Percentiles rank a stretch among this genome's conserved stretches.
Conservation (phyloP, 2,797 vertebrate genomes). For the Philypnodon macrostomus region DNA sequence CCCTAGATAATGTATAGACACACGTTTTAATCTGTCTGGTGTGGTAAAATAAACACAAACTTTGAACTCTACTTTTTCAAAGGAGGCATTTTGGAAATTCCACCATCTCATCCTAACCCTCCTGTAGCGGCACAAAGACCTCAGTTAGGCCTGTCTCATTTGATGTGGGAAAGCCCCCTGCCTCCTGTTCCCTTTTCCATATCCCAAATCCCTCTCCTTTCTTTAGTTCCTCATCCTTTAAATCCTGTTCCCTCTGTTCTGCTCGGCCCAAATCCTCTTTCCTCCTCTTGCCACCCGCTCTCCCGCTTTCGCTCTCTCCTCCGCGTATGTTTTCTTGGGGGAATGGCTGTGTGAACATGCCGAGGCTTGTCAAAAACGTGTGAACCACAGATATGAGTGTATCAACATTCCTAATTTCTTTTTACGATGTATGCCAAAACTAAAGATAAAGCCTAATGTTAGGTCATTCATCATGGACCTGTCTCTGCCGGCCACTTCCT, state of each 20-base stretch:
- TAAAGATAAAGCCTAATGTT: constrained; percentile 73
- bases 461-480: constrained; percentile 64
- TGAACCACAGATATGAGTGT: constrained; percentile 79
- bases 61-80: constrained; percentile 76
- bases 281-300: constrained; percentile 40
- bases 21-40: constrained; percentile 68
- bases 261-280: constrained; percentile 69
- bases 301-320: constrained; percentile 42
- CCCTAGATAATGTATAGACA: constrained; percentile 62
- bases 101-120: constrained; percentile 79
- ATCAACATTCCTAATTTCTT: constrained; percentile 81
- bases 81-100: constrained; percentile 80
- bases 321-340: constrained; percentile 47
- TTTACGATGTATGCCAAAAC: constrained; percentile 73
- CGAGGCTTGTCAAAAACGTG: constrained; percentile 70
- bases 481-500: constrained; percentile 59
- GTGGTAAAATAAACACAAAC: constrained; percentile 75
- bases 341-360: constrained; percentile 68
- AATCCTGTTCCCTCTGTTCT: constrained; percentile 69
- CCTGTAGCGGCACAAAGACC: constrained; percentile 79
- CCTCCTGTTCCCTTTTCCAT: constrained; percentile 64
- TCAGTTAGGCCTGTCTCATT: constrained; percentile 80
- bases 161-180: constrained; percentile 82
- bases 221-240: constrained; percentile 55
- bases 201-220: constrained; percentile 59